Evolutionary conservation across 2,113 vertebrate species (phyloP).

Genomic region (Scomber japonicus): DNA sequence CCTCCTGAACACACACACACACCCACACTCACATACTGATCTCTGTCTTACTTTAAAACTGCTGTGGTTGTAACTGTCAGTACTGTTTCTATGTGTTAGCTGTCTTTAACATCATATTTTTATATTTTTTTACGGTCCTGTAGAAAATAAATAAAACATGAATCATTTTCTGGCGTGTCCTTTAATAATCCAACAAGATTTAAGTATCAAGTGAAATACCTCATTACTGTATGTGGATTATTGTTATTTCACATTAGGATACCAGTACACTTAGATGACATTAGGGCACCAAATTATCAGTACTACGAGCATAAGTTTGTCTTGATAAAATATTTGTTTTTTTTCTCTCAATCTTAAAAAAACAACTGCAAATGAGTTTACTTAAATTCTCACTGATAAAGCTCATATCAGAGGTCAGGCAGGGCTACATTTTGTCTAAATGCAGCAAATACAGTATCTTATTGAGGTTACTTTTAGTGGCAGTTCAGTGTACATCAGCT

Average conservation of each 20-base stretch:
- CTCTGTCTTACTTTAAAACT: constrained; percentile 6
- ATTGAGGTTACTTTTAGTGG: background rate
- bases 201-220: background rate
- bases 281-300: background rate
- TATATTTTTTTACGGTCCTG: constrained; percentile 49
- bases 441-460: background rate
- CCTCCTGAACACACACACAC: constrained; percentile 83
- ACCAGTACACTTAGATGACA: background rate
- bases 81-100: constrained; percentile 28
- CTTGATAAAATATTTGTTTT: too few relatives aligned
- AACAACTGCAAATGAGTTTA: too few relatives aligned
- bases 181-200: background rate
- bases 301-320: too few relatives aligned
- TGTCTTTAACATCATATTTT: constrained; percentile 37
- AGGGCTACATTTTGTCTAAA: background rate
- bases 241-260: background rate
- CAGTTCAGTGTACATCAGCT: background rate
- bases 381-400: too few relatives aligned
- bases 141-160: constrained; percentile 41
- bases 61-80: constrained; percentile 20
- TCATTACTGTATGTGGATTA: background rate
- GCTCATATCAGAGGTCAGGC: background rate
- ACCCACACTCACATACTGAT: background rate
- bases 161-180: background rate
- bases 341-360: too few relatives aligned